Evolutionary conservation across 2,888 invertebrate species (phyloP).

Genomic region (Melinaea marsaeus): DNA sequence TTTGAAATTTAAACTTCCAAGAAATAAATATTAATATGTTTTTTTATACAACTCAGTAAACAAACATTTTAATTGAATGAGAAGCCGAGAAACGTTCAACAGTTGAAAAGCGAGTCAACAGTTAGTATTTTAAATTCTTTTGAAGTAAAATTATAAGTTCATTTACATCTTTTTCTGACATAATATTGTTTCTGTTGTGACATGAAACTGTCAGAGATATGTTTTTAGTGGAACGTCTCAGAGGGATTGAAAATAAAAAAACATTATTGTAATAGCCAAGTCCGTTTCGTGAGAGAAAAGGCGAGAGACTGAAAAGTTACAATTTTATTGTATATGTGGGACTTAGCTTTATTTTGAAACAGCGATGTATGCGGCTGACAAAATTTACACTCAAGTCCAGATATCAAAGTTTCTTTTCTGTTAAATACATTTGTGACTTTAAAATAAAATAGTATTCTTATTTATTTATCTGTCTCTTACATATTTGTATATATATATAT

Average conservation of each 20-base stretch:
- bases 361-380: conserved; percentile 16
- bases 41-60: conserved; percentile 12
- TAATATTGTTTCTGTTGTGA: conserved; percentile 22
- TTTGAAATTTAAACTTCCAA: not conserved
- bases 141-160: conserved; percentile 21
- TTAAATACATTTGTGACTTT: no score
- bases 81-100: conserved; percentile 13
- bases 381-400: conserved; percentile 23
- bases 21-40: conserved; percentile 7
- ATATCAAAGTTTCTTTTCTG: conserved; percentile 15
- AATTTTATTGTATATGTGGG: conserved; percentile 36
- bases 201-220: conserved; percentile 31
- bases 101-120: conserved; percentile 20
- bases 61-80: conserved; percentile 22
- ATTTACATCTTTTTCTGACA: conserved; percentile 31
- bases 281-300: conserved; percentile 31
- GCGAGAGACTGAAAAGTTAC: conserved; percentile 34
- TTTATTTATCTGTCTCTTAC: no score
- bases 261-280: conserved; percentile 43
- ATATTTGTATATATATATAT: no score
- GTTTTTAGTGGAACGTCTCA: conserved; percentile 24
- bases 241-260: conserved; percentile 21
- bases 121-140: conserved; percentile 26
- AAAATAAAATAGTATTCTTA: no score
- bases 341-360: conserved; percentile 30